Evolutionary conservation across 2,797 vertebrate species (phyloP).

Genomic region (Dicrostonyx torquatus): DNA sequence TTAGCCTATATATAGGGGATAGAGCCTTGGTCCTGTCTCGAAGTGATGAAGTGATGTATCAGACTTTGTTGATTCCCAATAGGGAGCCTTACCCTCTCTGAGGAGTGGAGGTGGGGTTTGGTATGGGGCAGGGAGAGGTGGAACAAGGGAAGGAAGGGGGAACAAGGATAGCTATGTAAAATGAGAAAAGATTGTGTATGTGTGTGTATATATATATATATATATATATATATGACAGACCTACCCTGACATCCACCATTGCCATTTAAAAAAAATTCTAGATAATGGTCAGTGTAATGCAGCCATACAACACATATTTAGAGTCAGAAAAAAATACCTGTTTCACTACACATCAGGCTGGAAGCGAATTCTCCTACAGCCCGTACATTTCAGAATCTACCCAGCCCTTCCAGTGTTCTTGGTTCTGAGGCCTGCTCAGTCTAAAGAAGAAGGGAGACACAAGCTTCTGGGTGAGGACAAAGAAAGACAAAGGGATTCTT

Average conservation of each 20-base stretch:
- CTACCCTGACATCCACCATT: not conserved
- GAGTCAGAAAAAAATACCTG: not conserved
- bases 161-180: too few relatives aligned
- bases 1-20: too few relatives aligned
- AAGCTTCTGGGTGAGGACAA: not conserved
- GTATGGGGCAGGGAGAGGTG: too few relatives aligned
- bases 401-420: not conserved
- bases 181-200: too few relatives aligned
- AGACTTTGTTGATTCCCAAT: too few relatives aligned
- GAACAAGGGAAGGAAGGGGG: too few relatives aligned
- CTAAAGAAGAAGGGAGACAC: not conserved
- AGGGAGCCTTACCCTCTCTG: too few relatives aligned
- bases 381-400: not conserved
- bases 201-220: too few relatives aligned
- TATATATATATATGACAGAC: too few relatives aligned
- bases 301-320: not conserved
- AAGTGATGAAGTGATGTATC: too few relatives aligned
- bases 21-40: too few relatives aligned
- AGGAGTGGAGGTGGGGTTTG: too few relatives aligned
- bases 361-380: not conserved
- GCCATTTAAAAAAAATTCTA: not conserved
- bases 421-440: not conserved
- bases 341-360: not conserved
- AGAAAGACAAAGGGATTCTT: not conserved
- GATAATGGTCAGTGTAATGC: not conserved